Conservation (phyloP, 2,113 vertebrate species). For the Pterocles burchelli region DNA sequence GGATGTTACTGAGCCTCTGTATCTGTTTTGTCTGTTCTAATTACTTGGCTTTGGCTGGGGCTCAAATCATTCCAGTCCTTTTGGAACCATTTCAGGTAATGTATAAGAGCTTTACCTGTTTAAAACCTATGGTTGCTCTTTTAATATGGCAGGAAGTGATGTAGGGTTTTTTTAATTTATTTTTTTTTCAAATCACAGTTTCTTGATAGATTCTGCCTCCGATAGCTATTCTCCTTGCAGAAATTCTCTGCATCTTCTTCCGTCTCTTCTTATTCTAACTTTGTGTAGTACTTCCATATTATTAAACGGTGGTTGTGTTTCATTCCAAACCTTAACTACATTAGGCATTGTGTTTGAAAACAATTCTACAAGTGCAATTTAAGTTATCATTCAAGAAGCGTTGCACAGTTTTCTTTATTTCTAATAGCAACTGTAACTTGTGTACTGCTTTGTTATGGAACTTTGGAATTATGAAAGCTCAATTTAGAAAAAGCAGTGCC, state of each 20-base stretch:
- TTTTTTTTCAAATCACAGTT: not conserved
- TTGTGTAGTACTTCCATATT: not conserved
- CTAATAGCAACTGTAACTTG: not conserved
- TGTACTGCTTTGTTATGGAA: not conserved
- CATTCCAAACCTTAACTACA: not conserved
- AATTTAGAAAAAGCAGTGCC: not conserved
- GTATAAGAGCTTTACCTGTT: not conserved
- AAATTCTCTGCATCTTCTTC: not conserved
- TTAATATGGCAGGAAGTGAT: not conserved
- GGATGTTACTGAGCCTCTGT: not conserved
- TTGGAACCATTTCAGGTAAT: not conserved
- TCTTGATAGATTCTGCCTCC: not conserved
- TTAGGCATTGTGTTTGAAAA: not conserved
- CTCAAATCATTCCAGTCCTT: not conserved
- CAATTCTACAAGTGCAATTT: not conserved
- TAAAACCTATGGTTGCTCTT: not conserved
- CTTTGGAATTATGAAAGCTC: not conserved
- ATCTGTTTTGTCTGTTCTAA: not conserved
- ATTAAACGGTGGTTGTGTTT: not conserved
- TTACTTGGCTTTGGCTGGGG: not conserved
- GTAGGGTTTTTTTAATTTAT: not conserved
- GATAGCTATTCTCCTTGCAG: not conserved
- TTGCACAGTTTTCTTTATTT: not conserved
- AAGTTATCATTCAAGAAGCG: not conserved
- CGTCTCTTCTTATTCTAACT: not conserved